Conservation (phyloP, 2,113 vertebrate genomes). For the Corythornis cristatus region DNA sequence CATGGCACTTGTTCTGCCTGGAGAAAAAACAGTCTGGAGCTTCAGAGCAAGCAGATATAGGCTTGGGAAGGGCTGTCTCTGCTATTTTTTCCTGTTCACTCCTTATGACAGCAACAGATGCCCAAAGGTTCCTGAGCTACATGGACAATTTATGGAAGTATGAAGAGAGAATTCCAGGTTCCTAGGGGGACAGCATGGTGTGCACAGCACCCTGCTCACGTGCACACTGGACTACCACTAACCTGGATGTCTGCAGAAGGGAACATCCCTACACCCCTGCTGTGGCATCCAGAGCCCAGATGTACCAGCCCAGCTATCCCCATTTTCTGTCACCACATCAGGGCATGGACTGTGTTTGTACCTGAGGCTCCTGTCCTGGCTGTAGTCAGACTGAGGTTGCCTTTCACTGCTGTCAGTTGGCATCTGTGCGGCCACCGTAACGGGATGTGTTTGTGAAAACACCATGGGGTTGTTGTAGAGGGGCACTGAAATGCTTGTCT, state of each 20-base stretch:
- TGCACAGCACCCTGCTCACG: not conserved
- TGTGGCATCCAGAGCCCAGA: not conserved
- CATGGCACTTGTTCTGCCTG: not conserved
- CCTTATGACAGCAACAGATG: not conserved
- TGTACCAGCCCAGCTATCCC: not conserved
- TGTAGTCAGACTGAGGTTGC: slow-evolving; percentile 70
- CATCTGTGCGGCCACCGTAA: slow-evolving; percentile 42
- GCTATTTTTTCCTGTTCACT: not conserved
- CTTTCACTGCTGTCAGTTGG: slow-evolving; percentile 71
- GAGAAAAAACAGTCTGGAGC: not conserved
- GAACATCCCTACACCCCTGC: accelerated
- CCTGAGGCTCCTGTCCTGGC: slow-evolving; percentile 80
- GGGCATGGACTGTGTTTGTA: not conserved
- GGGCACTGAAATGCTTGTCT: slow-evolving; percentile 75
- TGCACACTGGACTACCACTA: accelerated
- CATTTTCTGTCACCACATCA: not conserved
- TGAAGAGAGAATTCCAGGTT: not conserved
- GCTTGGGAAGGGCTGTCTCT: not conserved
- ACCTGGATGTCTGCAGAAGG: not conserved
- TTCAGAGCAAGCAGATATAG: not conserved
- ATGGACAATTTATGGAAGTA: not conserved
- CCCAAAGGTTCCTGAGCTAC: not conserved
- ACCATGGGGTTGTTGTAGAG: slow-evolving; percentile 82
- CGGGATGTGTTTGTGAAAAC: slow-evolving; percentile 76
- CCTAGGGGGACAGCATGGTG: not conserved